Evolutionary conservation across 2,113 vertebrate genomes (phyloP), one percentile per base, ranked within the genome.

Genomic region (Eulacestoma nigropectus): DNA sequence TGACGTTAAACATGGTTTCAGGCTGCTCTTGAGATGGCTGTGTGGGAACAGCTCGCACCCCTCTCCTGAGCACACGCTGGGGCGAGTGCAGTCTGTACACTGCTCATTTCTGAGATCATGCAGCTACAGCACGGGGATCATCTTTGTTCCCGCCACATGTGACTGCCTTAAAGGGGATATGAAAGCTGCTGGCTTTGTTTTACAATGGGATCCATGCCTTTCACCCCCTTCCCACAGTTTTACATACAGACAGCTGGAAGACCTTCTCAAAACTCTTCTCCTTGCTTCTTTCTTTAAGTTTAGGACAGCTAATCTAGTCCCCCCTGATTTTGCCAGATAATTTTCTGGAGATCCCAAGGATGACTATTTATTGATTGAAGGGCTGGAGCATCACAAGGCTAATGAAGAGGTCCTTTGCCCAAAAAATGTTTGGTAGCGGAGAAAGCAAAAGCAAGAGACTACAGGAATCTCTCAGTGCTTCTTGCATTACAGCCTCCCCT

Each of bases 151-250:
- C 23, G 37, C 39, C 74, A 62, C 29, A 16, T 5, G 13, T 30
- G 22, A 33, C 57, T 87, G 74, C 81, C 59, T 70, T 62, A 26
- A 56, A 35, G 50, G 16, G 26, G 17, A 73, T 23, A 30, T 4
- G 10, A 68, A 85, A 87, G 59, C 70, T 82, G 46, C 47, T 67
- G 59, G 15, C 19, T 90, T 77, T 90, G 59, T 84, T 91, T 75
- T 41, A 74, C 8, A 9, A 25, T 52, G 44, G 35, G 32, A 92
- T 44, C 26, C 35, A 26, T 8, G 52, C 23, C 52, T 76, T 67
- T 42, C 47, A 7, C 4, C 19, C 2, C 1, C 35, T 82, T 62
- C 53, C 53, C 53, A 55, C 14, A 29, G 37, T 64, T 86, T 65
- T 11, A 62, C 63, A 80, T 16, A 70, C 0, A 65, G 37, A 57